These are phyloP conservation scores for Nineta flava DNA, from an alignment of 2,888 invertebrate species.

Conservation along the genomic window DNA sequence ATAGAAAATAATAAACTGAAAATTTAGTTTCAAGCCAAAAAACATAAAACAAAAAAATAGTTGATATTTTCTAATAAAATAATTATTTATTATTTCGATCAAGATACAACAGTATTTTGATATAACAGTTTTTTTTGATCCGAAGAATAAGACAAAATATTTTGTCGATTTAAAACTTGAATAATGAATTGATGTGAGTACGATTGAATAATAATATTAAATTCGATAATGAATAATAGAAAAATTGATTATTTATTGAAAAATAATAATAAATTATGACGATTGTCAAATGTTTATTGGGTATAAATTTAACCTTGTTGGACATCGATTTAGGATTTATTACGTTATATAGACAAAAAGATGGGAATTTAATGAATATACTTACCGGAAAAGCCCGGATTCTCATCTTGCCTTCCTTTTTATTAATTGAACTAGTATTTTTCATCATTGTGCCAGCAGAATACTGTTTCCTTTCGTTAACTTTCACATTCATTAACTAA, in stretches of 20 bases:
- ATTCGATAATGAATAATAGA: no score
- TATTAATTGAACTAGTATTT: conserved; percentile 55
- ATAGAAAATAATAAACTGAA: background rate
- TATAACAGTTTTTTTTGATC: no score
- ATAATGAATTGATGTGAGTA: no score
- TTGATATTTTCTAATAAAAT: background rate
- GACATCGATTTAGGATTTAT: background rate
- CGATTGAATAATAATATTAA: no score
- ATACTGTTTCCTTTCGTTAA: conserved; percentile 1
- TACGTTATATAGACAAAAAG: background rate
- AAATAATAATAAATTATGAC: no score
- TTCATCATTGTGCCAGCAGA: conserved; percentile 41
- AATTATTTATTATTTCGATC: no score
- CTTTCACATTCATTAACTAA: conserved; percentile 21
- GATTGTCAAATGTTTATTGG: background rate
- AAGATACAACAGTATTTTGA: no score
- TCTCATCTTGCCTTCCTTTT: conserved; percentile 93
- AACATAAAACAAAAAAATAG: background rate
- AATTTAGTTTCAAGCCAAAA: background rate
- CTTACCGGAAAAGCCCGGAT: conserved; percentile 97
- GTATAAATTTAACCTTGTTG: background rate
- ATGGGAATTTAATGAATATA: conserved; percentile 4
- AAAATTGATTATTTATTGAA: no score
- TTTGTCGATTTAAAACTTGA: no score
- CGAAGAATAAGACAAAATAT: no score